Base-by-base conservation (phyloP, 2,797 vertebrate genomes). In the Lateolabrax maculatus region DNA sequence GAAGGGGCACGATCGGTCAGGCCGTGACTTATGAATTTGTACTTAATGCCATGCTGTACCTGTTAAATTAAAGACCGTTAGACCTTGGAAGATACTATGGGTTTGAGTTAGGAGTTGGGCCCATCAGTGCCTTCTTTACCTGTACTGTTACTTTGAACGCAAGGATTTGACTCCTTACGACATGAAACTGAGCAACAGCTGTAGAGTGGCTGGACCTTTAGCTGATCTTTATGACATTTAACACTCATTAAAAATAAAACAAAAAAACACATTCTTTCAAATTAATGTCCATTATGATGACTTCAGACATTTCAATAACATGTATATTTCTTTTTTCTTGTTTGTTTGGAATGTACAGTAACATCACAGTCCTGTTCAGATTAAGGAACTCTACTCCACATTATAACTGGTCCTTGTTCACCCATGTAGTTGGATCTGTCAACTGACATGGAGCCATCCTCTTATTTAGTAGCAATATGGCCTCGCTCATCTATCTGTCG, bases 281-380 rank as follows among this genome's bases (percentile, higher is more conserved):
- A 78, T 23, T 16, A 60, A 75, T 10, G 8, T 16, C 71, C 62
- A 21, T 41, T 70, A 43, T 49, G 65, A 56, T 60, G 31, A 81
- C 67, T 34, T 84, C 66, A 21, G 52, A 84, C 72, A 44, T 72
- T 74, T 77, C 39, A 41, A 11, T 34, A 53, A 84, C 56, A 66
- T 52, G 31, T 37, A 76, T 27, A 31, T 48, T 11, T 66, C 21
- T 67, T 79, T 66, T 65, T 68, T 53, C 62, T 80, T 36, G 58
- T 78, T 76, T 60, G 68, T 77, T 77, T 89, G 88, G 90, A 93
- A 92, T 91, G 88, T 92, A 89, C 84, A 89, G 66, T 78, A 72
- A 71, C 62, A 75, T 75, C 77, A 83, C 75, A 82, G 80, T 82
- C 77, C 36, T 63, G 68, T 69, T 71, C 55, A 43, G 23, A 70